Conservation (phyloP, 1,140 invertebrate species). For the Plodia interpunctella region DNA sequence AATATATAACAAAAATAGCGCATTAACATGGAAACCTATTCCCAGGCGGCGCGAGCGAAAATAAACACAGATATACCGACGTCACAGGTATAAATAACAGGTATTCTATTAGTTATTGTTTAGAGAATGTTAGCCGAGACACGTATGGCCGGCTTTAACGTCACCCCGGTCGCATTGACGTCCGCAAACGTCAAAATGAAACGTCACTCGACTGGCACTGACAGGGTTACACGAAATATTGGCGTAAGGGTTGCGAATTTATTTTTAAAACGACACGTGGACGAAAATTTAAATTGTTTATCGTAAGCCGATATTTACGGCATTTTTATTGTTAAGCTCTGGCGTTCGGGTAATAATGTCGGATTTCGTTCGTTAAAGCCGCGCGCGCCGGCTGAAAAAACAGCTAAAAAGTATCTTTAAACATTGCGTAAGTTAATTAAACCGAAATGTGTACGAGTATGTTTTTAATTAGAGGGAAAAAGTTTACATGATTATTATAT, state of each 20-base stretch:
- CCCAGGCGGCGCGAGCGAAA: slow-evolving; percentile 9
- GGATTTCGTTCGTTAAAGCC: slow-evolving; percentile 7
- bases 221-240: slow-evolving; percentile 5
- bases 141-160: slow-evolving; percentile 38
- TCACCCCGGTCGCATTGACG: slow-evolving; percentile 46
- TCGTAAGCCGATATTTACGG: neutral
- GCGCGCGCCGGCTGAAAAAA: neutral
- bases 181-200: slow-evolving; percentile 42
- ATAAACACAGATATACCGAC: slow-evolving; percentile 14
- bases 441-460: neutral
- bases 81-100: slow-evolving; percentile 22
- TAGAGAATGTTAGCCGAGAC: slow-evolving; percentile 10
- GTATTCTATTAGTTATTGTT: slow-evolving; percentile 11
- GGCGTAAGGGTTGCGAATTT: slow-evolving; percentile 24
- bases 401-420: slow-evolving; percentile 1
- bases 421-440: slow-evolving; percentile 6
- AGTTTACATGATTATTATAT: neutral
- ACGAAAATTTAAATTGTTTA: slow-evolving; percentile 19
- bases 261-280: slow-evolving; percentile 26
- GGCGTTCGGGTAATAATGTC: slow-evolving; percentile 4
- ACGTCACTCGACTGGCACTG: slow-evolving; percentile 14
- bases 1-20: slow-evolving; percentile 4
- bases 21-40: slow-evolving; percentile 8
- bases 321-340: slow-evolving; percentile 10
- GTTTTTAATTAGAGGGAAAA: slow-evolving; percentile 1